Base-by-base conservation (phyloP, 2,797 vertebrate genomes). In the Sebastes taczanowskii region DNA sequence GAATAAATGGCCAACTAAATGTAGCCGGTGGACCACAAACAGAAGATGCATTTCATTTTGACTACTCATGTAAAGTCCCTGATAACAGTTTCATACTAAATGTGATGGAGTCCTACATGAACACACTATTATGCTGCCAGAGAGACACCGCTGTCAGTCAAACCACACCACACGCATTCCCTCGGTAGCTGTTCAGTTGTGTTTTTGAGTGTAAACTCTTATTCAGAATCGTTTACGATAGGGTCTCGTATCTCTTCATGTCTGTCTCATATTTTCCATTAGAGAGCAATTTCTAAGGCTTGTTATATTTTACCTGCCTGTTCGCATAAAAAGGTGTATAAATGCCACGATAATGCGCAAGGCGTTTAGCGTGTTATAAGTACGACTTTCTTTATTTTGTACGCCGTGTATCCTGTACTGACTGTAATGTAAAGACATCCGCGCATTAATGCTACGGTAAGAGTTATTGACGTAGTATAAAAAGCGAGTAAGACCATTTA, bases 1-100 rank as follows among this genome's bases (percentile, higher is more conserved):
- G 27, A 84, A 58, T 69, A 71, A 53, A 75, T 62, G 69, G 9
- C 13, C 60, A 16, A 62, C 20, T 70, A 60, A 56, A 59, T 9
- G 4, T 22, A 49, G 29, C 29, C 56, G 3, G 5, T 52, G 16
- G 27, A 78, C 16, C 53, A 46, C 13, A 72, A 71, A 69, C 27
- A 60, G 22, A 56, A 42, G 59, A 82, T 53, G 13, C 20, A 74
- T 55, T 61, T 55, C 1, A 71, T 76, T 78, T 65, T 61, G 22
- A 52, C 7, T 11, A 10, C 55, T 35, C n/a, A 27, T 77, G 52
- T n/a, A 10, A 75, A 7, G 1, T 18, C 13, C 10, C 20, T 42
- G 20, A 8, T 9, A 62, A 56, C 6, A 0, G 32, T 18, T 42
- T 66, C 18, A 74, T 55, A 27, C 3, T 46, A 16, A 64, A 65